These are phyloP conservation scores for Andrena cerasifolii DNA, from an alignment of 1,140 invertebrate genomes.

Conservation along the genomic window DNA sequence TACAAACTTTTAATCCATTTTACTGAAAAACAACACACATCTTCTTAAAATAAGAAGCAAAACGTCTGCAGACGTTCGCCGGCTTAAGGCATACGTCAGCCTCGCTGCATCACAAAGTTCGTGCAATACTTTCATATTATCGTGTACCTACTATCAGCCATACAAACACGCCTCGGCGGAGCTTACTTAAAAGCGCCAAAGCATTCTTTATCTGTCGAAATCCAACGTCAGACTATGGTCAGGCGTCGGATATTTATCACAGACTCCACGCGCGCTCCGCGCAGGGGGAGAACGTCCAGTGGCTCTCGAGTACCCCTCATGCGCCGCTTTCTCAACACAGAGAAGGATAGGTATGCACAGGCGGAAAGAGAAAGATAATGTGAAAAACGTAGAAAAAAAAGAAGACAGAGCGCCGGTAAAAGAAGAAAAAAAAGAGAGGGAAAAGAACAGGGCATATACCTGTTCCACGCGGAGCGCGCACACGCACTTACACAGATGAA, in stretches of 20 bases:
- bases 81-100: too few species aligned
- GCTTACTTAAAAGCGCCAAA: conserved; percentile 16
- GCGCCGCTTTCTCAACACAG: conserved; percentile 55
- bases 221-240: conserved; percentile 26
- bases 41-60: too few species aligned
- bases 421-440: conserved; percentile 20
- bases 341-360: conserved; percentile 45
- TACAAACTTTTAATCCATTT: too few species aligned
- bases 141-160: background rate
- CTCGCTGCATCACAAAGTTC: conserved; percentile 7
- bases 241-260: conserved; percentile 62
- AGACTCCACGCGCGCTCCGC: conserved; percentile 8
- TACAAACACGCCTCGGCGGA: background rate
- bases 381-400: conserved; percentile 35
- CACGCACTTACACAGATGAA: conserved; percentile 55
- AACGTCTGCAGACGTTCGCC: too few species aligned
- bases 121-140: background rate
- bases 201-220: conserved; percentile 52
- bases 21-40: too few species aligned
- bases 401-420: conserved; percentile 35
- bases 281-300: conserved; percentile 45
- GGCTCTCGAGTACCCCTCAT: conserved; percentile 48
- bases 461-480: conserved; percentile 61
- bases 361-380: conserved; percentile 46
- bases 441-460: conserved; percentile 61